Conservation (phyloP, 1,140 invertebrate genomes). For the Drosophila prosaltans region DNA sequence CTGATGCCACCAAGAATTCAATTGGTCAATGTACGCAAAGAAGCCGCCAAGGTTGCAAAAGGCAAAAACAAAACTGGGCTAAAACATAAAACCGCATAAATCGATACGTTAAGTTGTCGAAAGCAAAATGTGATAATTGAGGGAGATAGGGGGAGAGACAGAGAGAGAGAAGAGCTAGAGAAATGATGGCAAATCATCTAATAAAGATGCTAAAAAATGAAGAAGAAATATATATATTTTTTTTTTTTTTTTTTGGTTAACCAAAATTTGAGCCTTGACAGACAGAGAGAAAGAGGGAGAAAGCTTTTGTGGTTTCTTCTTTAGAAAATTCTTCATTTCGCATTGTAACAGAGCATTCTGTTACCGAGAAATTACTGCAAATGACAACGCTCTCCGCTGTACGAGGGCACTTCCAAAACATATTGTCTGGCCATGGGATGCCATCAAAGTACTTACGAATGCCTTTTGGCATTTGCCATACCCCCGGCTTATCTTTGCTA, state of each 20-base stretch:
- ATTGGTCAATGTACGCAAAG: constrained; percentile 52
- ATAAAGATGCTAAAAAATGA: no score
- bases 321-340: no score
- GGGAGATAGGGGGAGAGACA: not conserved
- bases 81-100: constrained; percentile 41
- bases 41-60: constrained; percentile 32
- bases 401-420: not conserved
- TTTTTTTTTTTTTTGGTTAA: no score
- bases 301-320: no score
- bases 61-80: constrained; percentile 3
- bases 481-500: no score
- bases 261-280: no score
- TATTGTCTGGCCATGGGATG: not conserved
- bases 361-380: not conserved
- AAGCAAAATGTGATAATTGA: constrained; percentile 8
- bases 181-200: no score
- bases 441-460: not conserved
- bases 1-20: constrained; percentile 38
- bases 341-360: no score
- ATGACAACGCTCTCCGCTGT: not conserved
- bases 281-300: no score
- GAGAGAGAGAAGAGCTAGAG: not conserved
- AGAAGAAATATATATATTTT: no score
- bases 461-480: not conserved
- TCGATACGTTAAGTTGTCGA: constrained; percentile 27